phyloP scores from a whole-genome alignment of 2,888 invertebrate genomes.

The Tetranychus piercei region DNA sequence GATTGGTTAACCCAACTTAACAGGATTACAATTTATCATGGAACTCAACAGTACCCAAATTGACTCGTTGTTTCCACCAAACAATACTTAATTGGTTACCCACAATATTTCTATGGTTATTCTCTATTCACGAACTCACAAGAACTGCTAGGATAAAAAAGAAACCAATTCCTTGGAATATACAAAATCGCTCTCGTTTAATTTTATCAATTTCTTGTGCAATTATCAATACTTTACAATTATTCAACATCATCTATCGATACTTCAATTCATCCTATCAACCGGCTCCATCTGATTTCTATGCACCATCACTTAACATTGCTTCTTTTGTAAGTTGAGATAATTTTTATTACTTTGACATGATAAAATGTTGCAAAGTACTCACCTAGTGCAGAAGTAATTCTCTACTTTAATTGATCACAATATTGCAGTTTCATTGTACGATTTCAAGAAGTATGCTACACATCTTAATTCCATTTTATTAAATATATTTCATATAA shows the following conservation, averaged over 20 bases:
- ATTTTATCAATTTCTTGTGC: slow-evolving; percentile 8
- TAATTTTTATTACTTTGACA: neutral
- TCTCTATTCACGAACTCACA: slow-evolving; percentile 46
- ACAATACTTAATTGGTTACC: slow-evolving; percentile 77
- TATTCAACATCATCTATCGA: slow-evolving; percentile 2
- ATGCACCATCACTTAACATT: neutral
- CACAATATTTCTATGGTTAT: slow-evolving; percentile 60
- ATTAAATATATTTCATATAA: too few relatives aligned
- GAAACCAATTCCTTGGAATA: slow-evolving; percentile 23
- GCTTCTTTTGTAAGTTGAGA: slow-evolving; percentile 5
- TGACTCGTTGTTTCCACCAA: slow-evolving; percentile 77
- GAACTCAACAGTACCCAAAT: slow-evolving; percentile 57
- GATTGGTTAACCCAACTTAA: slow-evolving; percentile 11
- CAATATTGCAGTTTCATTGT: neutral
- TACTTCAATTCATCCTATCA: neutral
- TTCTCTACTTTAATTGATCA: neutral
- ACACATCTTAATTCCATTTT: too few relatives aligned
- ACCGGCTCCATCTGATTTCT: slow-evolving; percentile 1
- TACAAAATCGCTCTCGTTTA: slow-evolving; percentile 23
- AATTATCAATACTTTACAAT: slow-evolving; percentile 11
- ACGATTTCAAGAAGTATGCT: too few relatives aligned
- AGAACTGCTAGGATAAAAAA: slow-evolving; percentile 15
- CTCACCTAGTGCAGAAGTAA: too few relatives aligned
- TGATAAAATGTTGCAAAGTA: neutral
- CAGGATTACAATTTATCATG: slow-evolving; percentile 60